These are phyloP conservation scores for Protodeltote pygarga DNA, from an alignment of 2,888 invertebrate genomes.

Conservation along the genomic window DNA sequence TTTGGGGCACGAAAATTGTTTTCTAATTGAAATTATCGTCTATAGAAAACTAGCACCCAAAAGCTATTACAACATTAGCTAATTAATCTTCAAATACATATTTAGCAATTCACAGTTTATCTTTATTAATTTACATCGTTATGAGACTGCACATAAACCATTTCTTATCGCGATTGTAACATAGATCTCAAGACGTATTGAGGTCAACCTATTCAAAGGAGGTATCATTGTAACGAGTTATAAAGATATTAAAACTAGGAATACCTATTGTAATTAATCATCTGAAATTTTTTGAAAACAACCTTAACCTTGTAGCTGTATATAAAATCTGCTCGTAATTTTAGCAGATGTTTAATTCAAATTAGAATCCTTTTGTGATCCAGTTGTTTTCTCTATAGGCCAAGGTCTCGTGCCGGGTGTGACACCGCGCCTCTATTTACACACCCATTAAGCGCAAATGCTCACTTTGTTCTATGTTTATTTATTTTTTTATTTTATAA, in stretches of 20 bases:
- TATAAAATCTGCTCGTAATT: background rate
- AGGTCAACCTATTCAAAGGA: slow-evolving; percentile 44
- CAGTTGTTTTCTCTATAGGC: slow-evolving; percentile 62
- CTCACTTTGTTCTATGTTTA: slow-evolving; percentile 46
- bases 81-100: too few relatives aligned
- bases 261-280: background rate
- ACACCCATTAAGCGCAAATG: slow-evolving; percentile 73
- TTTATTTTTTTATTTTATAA: slow-evolving; percentile 30
- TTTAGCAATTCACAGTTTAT: slow-evolving; percentile 22
- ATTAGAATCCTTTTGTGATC: slow-evolving; percentile 37
- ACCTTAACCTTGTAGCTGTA: slow-evolving; percentile 28
- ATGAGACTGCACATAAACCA: slow-evolving; percentile 27
- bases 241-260: slow-evolving; percentile 22
- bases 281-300: slow-evolving; percentile 2
- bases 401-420: slow-evolving; percentile 70
- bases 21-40: too few relatives aligned
- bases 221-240: slow-evolving; percentile 32
- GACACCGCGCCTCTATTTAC: slow-evolving; percentile 76
- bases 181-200: slow-evolving; percentile 36
- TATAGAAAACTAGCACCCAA: too few relatives aligned
- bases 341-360: slow-evolving; percentile 41
- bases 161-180: slow-evolving; percentile 36
- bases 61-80: too few relatives aligned
- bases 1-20: too few relatives aligned
- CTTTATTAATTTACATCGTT: slow-evolving; percentile 17